These are phyloP conservation scores for Phthorimaea operculella DNA, from an alignment of 1,140 invertebrate genomes.

Conservation along the genomic window DNA sequence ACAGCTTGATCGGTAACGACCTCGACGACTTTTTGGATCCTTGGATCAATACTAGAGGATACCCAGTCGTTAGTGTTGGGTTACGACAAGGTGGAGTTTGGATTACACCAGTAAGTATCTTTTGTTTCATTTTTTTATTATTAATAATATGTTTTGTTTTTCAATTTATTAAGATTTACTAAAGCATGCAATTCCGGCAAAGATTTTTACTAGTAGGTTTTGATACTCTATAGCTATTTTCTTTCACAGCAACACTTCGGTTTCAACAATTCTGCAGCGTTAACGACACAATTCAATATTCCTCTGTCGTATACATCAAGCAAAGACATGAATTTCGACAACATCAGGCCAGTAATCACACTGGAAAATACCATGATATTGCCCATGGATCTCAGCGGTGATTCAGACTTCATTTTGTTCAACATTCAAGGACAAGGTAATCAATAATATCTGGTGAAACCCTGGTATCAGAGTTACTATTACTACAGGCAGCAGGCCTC, in stretches of 20 bases:
- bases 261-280: slow-evolving; percentile 19
- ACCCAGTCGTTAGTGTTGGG: slow-evolving; percentile 66
- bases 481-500: too few species aligned
- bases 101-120: slow-evolving; percentile 34
- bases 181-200: too few species aligned
- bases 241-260: slow-evolving; percentile 42
- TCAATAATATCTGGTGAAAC: too few species aligned
- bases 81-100: slow-evolving; percentile 33
- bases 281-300: slow-evolving; percentile 23
- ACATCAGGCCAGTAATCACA: slow-evolving; percentile 25
- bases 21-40: slow-evolving; percentile 70
- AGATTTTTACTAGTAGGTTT: background rate
- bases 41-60: slow-evolving; percentile 73
- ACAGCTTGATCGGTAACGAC: slow-evolving; percentile 15
- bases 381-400: slow-evolving; percentile 37
- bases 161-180: background rate
- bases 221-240: background rate
- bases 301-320: slow-evolving; percentile 48
- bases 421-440: slow-evolving; percentile 74
- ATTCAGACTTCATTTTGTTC: slow-evolving; percentile 74
- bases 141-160: background rate
- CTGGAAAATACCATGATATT: slow-evolving; percentile 29
- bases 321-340: slow-evolving; percentile 33
- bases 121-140: background rate
- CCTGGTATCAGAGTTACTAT: too few species aligned